Percentiles rank a stretch among this genome's conserved stretches.
These are phyloP conservation scores for Cryptotermes secundus DNA, from an alignment of 1,140 invertebrate species.

Conservation along the genomic window DNA sequence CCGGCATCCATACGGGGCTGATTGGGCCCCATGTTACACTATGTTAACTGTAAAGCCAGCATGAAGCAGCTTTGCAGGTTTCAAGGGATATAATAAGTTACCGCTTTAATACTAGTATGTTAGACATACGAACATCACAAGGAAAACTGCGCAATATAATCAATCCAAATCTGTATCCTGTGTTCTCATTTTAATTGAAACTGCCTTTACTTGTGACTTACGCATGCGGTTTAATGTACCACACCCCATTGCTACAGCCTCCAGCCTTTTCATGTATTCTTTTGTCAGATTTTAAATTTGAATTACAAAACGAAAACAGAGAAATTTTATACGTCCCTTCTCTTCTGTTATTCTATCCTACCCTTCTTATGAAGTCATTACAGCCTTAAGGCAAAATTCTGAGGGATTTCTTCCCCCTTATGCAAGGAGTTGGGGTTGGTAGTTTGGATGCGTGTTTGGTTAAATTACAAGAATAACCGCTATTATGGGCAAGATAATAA, in stretches of 20 bases:
- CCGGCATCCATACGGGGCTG: too few species aligned
- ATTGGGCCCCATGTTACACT: too few species aligned
- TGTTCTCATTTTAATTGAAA: neutral
- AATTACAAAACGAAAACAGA: constrained; percentile 8
- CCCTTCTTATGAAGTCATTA: neutral
- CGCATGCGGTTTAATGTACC: neutral
- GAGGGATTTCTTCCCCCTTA: neutral
- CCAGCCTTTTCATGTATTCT: neutral
- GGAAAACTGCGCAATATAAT: too few species aligned
- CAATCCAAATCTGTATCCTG: too few species aligned
- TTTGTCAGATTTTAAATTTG: neutral
- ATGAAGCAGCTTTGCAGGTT: neutral
- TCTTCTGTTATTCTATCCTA: neutral
- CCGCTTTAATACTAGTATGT: too few species aligned
- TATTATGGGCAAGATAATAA: too few species aligned
- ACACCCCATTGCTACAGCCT: neutral
- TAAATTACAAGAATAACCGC: neutral
- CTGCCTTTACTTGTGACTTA: neutral
- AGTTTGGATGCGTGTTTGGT: neutral
- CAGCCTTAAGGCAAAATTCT: neutral
- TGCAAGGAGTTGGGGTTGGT: neutral
- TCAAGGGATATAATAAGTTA: neutral
- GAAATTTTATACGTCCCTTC: neutral
- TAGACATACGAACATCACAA: too few species aligned
- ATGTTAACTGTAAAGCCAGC: neutral